Base-by-base conservation (phyloP, 2,113 vertebrate species). In the Stegostoma tigrinum region DNA sequence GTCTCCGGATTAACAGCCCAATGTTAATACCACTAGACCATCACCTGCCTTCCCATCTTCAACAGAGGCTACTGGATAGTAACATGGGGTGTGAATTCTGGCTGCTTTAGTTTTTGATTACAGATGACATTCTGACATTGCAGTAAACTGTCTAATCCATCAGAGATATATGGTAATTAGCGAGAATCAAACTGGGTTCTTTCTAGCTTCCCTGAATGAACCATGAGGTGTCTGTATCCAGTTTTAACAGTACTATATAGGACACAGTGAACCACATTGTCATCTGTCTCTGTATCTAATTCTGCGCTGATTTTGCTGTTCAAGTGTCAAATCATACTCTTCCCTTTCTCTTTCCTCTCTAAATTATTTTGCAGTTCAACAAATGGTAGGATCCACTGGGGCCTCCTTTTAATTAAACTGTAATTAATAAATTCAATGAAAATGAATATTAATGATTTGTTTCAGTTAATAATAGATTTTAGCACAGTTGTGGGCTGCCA, bases 361-460 rank as follows among this genome's bases (percentile, higher is more conserved):
- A 14, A 91, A 38, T 38, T 23, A 91, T 42, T 66, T 45, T n/a
- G n/a, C 34, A 42, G 64, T 34, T 7, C 89, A 19, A 90, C 87
- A 90, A 90, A 34, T 90, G 30, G 34, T 34, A 38, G 34, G 15
- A n/a, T 66, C 61, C 34, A 67, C 64, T 64, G 64, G 89, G 89
- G 17, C 61, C 5, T 93, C 89, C 42, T 67, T 38, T 93, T 93
- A 64, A 93, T 93, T 93, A 66, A 93, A 93, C 61, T 38, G 89
- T 23, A 64, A 66, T 93, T 66, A 93, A 93, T 93, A 93, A 66
- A 93, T 64, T 66, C 61, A 93, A 66, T 67, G 61, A 93, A 64
- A 66, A 93, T 93, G 38, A 38, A 93, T 66, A 66, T 93, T 38
- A 93, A 93, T 93, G n/a, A 93, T 93, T 93, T 93, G 34, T 93